Percentiles rank a stretch among this genome's conserved stretches.
Conservation (phyloP, 2,113 vertebrate genomes). For the Thryonomys swinderianus region DNA sequence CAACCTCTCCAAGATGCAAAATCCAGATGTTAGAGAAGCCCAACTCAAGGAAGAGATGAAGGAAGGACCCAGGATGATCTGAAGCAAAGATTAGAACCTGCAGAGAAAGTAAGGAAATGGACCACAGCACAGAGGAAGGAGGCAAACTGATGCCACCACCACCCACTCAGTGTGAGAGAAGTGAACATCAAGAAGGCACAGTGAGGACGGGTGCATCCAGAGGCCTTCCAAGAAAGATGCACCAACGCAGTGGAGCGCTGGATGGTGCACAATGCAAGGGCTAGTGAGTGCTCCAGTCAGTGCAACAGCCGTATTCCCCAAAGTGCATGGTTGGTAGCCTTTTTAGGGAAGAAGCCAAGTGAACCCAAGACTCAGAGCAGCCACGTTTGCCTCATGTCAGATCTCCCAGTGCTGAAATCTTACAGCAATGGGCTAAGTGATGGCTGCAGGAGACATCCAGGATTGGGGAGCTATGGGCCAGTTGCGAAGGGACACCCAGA, state of each 20-base stretch:
- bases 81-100: background rate
- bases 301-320: too few species aligned
- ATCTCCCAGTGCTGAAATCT: background rate
- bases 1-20: background rate
- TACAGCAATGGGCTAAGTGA: background rate
- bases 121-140: background rate
- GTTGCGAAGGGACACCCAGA: background rate
- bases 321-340: background rate
- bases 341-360: background rate
- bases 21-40: background rate
- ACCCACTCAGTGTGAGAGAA: background rate
- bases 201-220: background rate
- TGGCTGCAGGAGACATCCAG: background rate
- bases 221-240: background rate
- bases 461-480: background rate
- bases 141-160: background rate
- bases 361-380: background rate
- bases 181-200: background rate
- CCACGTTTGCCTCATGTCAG: background rate
- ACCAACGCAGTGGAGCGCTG: background rate
- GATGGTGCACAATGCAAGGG: background rate
- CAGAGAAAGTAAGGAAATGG: background rate
- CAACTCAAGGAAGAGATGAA: background rate
- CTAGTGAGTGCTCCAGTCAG: too few species aligned
- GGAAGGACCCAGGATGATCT: background rate